Evolutionary conservation across 2,888 invertebrate genomes (phyloP).

Genomic region (Dione vanillae): DNA sequence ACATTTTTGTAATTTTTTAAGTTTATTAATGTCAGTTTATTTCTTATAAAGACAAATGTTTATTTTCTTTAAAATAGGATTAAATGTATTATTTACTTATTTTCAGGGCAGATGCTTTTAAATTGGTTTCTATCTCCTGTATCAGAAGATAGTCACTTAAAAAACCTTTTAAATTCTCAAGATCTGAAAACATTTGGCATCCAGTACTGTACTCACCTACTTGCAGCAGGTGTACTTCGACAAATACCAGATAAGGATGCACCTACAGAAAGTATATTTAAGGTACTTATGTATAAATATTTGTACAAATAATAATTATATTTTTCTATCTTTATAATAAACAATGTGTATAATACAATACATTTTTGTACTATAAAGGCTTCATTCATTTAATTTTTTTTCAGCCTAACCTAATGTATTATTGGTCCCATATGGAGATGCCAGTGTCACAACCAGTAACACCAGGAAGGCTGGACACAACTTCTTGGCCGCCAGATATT

Average conservation of each 20-base stretch:
- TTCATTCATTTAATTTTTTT: constrained; percentile 50
- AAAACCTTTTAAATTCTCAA: constrained; percentile 85
- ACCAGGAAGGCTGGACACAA: constrained; percentile 89
- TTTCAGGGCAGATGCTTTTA: constrained; percentile 94
- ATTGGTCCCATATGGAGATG: constrained; percentile 93
- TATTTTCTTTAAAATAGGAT: background rate
- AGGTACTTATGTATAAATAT: constrained; percentile 81
- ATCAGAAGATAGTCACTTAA: constrained; percentile 87
- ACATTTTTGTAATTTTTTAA: background rate
- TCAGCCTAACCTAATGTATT: constrained; percentile 95
- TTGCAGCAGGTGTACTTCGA: constrained; percentile 93
- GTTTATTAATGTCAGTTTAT: background rate
- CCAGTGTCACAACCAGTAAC: constrained; percentile 87
- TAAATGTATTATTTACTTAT: constrained; percentile 25
- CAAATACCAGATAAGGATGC: constrained; percentile 91
- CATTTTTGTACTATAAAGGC: background rate
- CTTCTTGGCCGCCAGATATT: constrained; percentile 88
- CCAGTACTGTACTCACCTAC: constrained; percentile 94
- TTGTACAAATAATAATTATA: constrained; percentile 5
- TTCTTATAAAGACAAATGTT: background rate
- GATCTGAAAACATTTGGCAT: constrained; percentile 91
- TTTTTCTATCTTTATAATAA: background rate
- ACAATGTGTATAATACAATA: too few species aligned
- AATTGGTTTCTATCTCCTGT: constrained; percentile 94
- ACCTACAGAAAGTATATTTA: constrained; percentile 87